Conservation (phyloP, 2,113 vertebrate genomes). For the Eulacestoma nigropectus region DNA sequence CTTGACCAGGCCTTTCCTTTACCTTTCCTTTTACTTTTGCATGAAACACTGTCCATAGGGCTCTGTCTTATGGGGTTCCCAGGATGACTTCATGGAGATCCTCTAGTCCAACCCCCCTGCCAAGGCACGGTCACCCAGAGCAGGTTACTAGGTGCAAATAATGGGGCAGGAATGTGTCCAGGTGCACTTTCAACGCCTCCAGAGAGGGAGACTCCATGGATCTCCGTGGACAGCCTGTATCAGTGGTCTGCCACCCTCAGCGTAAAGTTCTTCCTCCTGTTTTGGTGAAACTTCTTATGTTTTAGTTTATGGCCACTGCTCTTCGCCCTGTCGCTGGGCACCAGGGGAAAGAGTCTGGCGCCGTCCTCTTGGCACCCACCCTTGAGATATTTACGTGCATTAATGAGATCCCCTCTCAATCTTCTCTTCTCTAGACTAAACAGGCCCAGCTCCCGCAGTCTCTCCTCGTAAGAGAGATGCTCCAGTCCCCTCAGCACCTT, state of each 20-base stretch:
- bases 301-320: not conserved
- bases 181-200: too few relatives aligned
- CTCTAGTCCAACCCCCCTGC: not conserved
- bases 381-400: not conserved
- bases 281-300: too few relatives aligned
- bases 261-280: not conserved
- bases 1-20: too few relatives aligned
- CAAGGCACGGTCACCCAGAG: not conserved
- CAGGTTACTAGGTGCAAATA: not conserved
- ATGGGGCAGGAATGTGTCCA: not conserved
- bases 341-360: not conserved
- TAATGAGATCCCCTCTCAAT: not conserved
- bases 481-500: not conserved
- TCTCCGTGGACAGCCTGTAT: not conserved
- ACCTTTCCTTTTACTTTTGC: not conserved
- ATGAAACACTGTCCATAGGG: not conserved
- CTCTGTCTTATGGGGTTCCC: not conserved
- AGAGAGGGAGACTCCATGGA: not conserved
- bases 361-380: not conserved
- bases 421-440: too few relatives aligned
- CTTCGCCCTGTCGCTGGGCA: too few relatives aligned
- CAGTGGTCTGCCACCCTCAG: not conserved
- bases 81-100: not conserved
- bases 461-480: too few relatives aligned
- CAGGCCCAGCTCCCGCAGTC: not conserved